Conservation (phyloP, 2,797 vertebrate genomes). For the Ispidina lecontei region DNA sequence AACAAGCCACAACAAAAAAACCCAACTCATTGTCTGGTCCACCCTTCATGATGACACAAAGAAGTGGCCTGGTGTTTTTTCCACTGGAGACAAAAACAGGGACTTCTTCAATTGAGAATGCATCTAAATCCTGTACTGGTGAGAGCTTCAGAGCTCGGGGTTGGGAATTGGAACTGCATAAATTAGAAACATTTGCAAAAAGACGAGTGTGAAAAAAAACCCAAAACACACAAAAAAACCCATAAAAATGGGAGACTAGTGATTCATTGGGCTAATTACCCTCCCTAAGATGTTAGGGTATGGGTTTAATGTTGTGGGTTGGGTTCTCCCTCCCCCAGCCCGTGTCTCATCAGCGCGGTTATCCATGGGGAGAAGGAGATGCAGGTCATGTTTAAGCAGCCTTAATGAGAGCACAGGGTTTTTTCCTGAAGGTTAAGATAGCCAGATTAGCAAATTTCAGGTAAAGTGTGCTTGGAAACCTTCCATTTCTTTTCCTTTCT, state of each 20-base stretch:
- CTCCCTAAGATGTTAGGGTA: slow-evolving; percentile 9
- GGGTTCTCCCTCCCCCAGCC: slow-evolving; percentile 27
- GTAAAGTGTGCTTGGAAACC: not conserved
- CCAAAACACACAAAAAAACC: not conserved
- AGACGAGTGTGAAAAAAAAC: not conserved
- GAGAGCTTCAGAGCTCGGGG: not conserved
- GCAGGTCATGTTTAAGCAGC: slow-evolving; percentile 54
- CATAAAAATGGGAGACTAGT: not conserved
- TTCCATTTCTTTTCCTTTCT: slow-evolving; percentile 26
- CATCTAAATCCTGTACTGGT: not conserved
- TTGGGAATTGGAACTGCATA: not conserved
- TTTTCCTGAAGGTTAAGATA: slow-evolving; percentile 29
- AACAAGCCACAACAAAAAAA: no score
- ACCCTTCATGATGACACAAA: not conserved
- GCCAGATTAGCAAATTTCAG: slow-evolving; percentile 26
- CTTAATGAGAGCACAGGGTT: slow-evolving; percentile 42
- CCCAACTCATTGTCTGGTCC: not conserved
- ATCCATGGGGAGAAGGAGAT: slow-evolving; percentile 31
- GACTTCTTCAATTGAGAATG: not conserved
- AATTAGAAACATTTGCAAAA: slow-evolving; percentile 22
- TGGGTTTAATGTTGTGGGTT: slow-evolving; percentile 40
- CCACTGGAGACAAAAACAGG: not conserved
- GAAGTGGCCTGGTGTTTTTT: not conserved
- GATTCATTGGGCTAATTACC: slow-evolving; percentile 69
- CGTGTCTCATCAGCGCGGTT: slow-evolving; percentile 16